Evolutionary conservation across 2,888 invertebrate genomes (phyloP).

Genomic region (Petrophora chlorosata): DNA sequence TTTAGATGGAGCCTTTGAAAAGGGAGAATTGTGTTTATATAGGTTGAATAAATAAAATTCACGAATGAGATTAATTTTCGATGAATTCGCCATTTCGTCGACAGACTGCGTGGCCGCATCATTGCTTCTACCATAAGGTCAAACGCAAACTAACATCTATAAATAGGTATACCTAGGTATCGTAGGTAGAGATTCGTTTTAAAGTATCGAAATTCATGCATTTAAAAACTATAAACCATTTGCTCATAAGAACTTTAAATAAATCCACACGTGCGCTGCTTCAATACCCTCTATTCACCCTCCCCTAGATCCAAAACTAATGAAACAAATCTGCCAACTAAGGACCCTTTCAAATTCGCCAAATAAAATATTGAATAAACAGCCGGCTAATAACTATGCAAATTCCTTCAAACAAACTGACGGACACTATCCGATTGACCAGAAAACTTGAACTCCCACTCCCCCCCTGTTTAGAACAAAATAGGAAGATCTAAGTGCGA

Average conservation of each 20-base stretch:
- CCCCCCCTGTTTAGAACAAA: background rate
- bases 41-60: too few relatives aligned
- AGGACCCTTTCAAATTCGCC: constrained; percentile 34
- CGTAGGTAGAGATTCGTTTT: too few relatives aligned
- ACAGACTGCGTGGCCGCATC: too few relatives aligned
- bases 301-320: constrained; percentile 25
- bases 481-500: background rate
- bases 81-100: too few relatives aligned
- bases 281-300: background rate
- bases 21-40: too few relatives aligned
- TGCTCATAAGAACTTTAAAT: too few relatives aligned
- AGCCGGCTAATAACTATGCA: constrained; percentile 68
- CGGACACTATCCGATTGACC: constrained; percentile 5
- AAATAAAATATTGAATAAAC: constrained; percentile 56
- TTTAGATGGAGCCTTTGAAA: background rate
- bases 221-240: too few relatives aligned
- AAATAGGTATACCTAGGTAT: too few relatives aligned
- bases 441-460: constrained; percentile 3
- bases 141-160: too few relatives aligned
- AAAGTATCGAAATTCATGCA: too few relatives aligned
- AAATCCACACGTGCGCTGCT: constrained; percentile 21
- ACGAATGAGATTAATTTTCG: too few relatives aligned
- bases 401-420: constrained; percentile 60
- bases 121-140: too few relatives aligned
- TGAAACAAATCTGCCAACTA: constrained; percentile 25